phyloP scores from a whole-genome alignment of 2,113 vertebrate genomes.

The Mus spicilegus region DNA sequence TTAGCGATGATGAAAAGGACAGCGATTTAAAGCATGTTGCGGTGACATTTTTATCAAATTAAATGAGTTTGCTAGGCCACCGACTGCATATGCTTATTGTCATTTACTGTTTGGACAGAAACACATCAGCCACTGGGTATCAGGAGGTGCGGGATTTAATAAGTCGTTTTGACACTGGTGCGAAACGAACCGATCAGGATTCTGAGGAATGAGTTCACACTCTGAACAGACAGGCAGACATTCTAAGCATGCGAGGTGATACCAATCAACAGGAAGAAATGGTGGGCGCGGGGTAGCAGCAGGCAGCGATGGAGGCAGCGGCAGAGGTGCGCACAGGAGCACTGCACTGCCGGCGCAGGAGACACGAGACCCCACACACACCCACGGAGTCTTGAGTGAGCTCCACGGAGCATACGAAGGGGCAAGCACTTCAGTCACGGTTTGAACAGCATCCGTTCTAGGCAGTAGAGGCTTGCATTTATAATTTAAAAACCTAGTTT shows the following conservation, averaged over 20 bases:
- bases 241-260: slow-evolving; percentile 88
- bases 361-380: not conserved
- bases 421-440: slow-evolving; percentile 63
- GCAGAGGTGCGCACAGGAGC: slow-evolving; percentile 67
- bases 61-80: slow-evolving; percentile 88
- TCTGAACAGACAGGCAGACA: slow-evolving; percentile 88
- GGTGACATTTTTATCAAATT: slow-evolving; percentile 89
- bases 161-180: slow-evolving; percentile 89
- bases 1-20: slow-evolving; percentile 90
- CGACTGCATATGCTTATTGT: slow-evolving; percentile 90
- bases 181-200: slow-evolving; percentile 90
- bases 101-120: slow-evolving; percentile 88
- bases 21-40: slow-evolving; percentile 87
- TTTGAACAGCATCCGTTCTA: not conserved
- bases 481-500: slow-evolving; percentile 80
- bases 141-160: slow-evolving; percentile 89
- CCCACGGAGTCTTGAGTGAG: slow-evolving; percentile 63
- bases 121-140: slow-evolving; percentile 86
- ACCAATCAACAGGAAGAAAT: slow-evolving; percentile 88
- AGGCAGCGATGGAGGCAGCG: slow-evolving; percentile 63
- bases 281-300: slow-evolving; percentile 78
- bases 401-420: slow-evolving; percentile 71
- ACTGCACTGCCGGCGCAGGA: slow-evolving; percentile 48
- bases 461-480: slow-evolving; percentile 71
- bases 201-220: slow-evolving; percentile 89